A percentile compares a stretch with the other conserved stretches of the same genome.
Evolutionary conservation across 2,113 vertebrate species (phyloP).

Genomic region (Promerops cafer): DNA sequence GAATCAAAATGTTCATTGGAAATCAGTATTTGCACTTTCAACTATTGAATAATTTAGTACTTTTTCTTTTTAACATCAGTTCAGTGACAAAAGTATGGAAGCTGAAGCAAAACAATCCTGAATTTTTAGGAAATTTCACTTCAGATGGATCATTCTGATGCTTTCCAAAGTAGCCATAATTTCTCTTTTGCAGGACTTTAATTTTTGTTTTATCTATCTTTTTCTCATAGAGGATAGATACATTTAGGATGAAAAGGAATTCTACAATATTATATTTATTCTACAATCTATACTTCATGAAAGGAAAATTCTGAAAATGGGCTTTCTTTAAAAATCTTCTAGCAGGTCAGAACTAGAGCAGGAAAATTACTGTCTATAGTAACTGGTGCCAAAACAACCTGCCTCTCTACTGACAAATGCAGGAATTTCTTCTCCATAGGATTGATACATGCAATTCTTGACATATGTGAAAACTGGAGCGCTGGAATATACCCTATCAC

Average conservation of each 20-base stretch:
- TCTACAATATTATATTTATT: background rate
- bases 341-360: background rate
- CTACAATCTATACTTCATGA: background rate
- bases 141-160: background rate
- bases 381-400: background rate
- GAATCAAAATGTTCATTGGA: background rate
- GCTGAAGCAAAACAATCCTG: background rate
- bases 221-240: background rate
- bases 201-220: background rate
- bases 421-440: background rate
- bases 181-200: background rate
- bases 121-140: background rate
- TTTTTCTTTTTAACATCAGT: background rate
- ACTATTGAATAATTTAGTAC: background rate
- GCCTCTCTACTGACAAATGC: background rate
- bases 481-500: background rate
- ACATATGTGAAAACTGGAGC: background rate
- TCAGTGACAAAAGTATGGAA: background rate
- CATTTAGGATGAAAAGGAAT: background rate
- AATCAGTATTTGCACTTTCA: background rate
- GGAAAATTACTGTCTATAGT: constrained; percentile 8
- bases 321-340: background rate
- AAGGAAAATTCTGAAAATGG: background rate
- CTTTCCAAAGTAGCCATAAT: background rate
- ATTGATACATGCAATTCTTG: background rate